A percentile compares a stretch with the other conserved stretches of the same genome.
Conservation (phyloP, 2,113 vertebrate species). For the Brachirus orientalis region DNA sequence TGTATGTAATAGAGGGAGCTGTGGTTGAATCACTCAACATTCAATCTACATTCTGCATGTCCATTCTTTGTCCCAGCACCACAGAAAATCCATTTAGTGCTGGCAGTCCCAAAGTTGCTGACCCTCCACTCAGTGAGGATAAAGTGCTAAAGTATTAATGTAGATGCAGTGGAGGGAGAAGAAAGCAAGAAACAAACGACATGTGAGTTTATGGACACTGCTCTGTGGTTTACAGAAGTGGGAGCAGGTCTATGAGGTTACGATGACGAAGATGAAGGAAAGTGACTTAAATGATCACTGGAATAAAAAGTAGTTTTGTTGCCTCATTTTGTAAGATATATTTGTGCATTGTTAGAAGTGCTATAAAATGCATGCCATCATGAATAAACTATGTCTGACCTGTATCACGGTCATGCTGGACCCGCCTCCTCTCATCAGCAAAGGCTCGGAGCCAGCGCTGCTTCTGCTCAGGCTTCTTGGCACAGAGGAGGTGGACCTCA, state of each 20-base stretch:
- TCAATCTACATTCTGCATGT: neutral
- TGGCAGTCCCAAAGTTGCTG: conserved; percentile 11
- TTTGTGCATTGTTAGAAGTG: too few species aligned
- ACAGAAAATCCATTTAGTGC: conserved; percentile 10
- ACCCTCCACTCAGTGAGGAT: neutral
- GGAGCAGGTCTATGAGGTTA: too few species aligned
- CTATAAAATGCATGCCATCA: too few species aligned
- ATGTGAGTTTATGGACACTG: neutral
- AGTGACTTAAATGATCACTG: too few species aligned
- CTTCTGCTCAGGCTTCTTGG: conserved; percentile 94
- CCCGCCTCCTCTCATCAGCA: conserved; percentile 89
- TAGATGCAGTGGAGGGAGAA: neutral
- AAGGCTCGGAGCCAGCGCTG: conserved; percentile 94
- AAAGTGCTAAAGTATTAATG: conserved; percentile 14
- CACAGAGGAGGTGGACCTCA: conserved; percentile 89
- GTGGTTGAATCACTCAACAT: neutral
- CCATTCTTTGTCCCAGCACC: conserved; percentile 3
- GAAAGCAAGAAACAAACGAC: neutral
- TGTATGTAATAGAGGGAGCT: neutral
- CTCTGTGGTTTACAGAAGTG: neutral
- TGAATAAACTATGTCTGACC: conserved; percentile 76
- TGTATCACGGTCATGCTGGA: conserved; percentile 91
- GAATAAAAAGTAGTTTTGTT: too few species aligned
- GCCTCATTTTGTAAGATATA: too few species aligned
- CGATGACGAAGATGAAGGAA: too few species aligned